Base-by-base conservation (phyloP, 1,140 invertebrate genomes). In the Pseudoatta argentina region DNA sequence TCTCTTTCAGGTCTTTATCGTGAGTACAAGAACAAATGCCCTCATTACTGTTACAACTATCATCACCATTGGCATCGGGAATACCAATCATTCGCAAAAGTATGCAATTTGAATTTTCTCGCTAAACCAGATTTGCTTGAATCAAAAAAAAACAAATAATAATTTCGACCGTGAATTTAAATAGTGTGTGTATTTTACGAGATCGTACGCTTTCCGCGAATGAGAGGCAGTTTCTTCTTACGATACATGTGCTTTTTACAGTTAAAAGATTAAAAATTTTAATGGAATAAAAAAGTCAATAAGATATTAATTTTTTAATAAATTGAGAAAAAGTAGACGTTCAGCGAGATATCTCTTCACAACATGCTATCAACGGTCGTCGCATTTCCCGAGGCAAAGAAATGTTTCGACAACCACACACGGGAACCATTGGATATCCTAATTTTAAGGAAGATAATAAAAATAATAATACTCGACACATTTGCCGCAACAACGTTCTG, bases 381-480 rank as follows among this genome's bases (percentile, higher is more conserved):
- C 5, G 12, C 55, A 61, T 44, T 87, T 66, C 64, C 48, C 72
- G 72, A 78, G 39, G 44, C 59, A 72, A 86, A 73, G 86, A 92
- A 93, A 88, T 88, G 66, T 92, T 88, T 91, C 81, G 85, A 91
- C 91, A 91, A 83, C 78, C 75, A 44, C 39, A 91, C 78, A 87
- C 76, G 83, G 66, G 85, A 88, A 73, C 87, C 87, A 92, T 91
- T 89, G 79, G 88, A 93, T 93, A 93, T 92, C 90, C 89, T 91
- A 90, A 88, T 86, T 85, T 92, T 85, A 63, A 85, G 63, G 24
- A 90, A 63, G 18, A 89, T 82, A 61, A 86, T 87, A 88, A 88
- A 87, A 85, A 90, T 93, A 89, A 87, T 92, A 93, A 91, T 93
- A 92, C 88, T 92, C 86, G 88, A 93, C 91, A 66, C 82, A 88